Evolutionary conservation across 2,888 invertebrate genomes (phyloP), one percentile per base, ranked within the genome.

Genomic region (Drosophila subsilvestris): DNA sequence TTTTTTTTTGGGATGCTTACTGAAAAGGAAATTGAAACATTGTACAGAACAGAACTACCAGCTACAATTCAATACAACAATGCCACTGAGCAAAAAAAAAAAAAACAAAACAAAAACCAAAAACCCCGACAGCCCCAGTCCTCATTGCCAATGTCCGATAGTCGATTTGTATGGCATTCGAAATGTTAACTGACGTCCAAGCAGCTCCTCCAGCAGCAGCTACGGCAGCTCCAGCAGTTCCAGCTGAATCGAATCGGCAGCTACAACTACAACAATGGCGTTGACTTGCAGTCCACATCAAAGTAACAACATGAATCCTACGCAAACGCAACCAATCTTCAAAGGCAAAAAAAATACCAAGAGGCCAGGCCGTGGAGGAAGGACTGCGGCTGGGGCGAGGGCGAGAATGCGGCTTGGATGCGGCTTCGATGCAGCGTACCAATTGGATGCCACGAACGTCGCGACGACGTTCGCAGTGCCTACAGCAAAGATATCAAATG

Each of bases 91-190:
- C 69, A 74, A 48, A 50, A 61, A 61, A 57, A 59, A 69, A 37
- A n/a, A n/a, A n/a, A n/a, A n/a, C n/a, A n/a, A n/a, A n/a, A n/a
- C n/a, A n/a, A n/a, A n/a, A n/a, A n/a, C n/a, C n/a, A n/a, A n/a
- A n/a, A 45, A 27, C 32, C 48, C 44, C 42, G 44, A 25, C 32
- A 54, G 60, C 37, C 59, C 58, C 59, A 66, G 55, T 69, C 61
- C 63, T 68, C 87, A 78, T 83, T 86, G 56, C 63, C 80, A 72
- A 69, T 86, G 82, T 86, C 80, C 83, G 78, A 80, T 86, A 84
- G 79, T 81, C 85, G 87, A 84, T 87, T 85, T 85, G 87, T 85
- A 85, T 81, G 89, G 89, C 81, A 79, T 86, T 87, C 85, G 82
- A 87, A 80, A 89, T 85, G 89, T 81, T 75, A 81, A 74, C 83